phyloP scores from a whole-genome alignment of 2,797 vertebrate species.

The Typhlichthys eigenmanni region DNA sequence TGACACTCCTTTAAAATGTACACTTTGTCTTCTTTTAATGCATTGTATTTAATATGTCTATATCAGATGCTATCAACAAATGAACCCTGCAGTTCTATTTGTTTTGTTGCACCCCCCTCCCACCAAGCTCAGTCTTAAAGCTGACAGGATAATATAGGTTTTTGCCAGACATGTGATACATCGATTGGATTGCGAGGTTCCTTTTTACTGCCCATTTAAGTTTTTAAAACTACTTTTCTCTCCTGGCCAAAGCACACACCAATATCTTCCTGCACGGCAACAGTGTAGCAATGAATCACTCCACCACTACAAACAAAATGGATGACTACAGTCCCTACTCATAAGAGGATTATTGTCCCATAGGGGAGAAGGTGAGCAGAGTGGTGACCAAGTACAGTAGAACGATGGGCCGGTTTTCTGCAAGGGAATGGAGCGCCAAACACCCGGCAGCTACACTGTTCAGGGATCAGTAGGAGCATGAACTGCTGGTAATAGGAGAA shows the following conservation, averaged over 20 bases:
- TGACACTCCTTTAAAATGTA: no score
- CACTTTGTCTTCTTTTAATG: no score
- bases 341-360: conserved; percentile 14
- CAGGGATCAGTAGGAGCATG: conserved; percentile 8
- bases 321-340: conserved; percentile 9
- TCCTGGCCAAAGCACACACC: background rate
- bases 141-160: background rate
- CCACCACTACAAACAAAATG: conserved; percentile 6
- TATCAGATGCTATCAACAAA: no score
- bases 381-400: conserved; percentile 20
- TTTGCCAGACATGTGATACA: background rate
- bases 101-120: no score
- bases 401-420: conserved; percentile 1
- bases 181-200: background rate
- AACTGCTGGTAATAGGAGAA: conserved; percentile 23
- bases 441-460: conserved; percentile 24
- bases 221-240: background rate
- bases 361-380: conserved; percentile 14
- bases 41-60: no score
- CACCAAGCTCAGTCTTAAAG: background rate
- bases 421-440: conserved; percentile 30
- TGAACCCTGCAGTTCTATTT: no score
- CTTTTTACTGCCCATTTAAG: background rate
- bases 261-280: background rate
- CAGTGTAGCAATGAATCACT: background rate